phyloP scores from a whole-genome alignment of 2,888 invertebrate species.

The Eubasilissa splendida region DNA sequence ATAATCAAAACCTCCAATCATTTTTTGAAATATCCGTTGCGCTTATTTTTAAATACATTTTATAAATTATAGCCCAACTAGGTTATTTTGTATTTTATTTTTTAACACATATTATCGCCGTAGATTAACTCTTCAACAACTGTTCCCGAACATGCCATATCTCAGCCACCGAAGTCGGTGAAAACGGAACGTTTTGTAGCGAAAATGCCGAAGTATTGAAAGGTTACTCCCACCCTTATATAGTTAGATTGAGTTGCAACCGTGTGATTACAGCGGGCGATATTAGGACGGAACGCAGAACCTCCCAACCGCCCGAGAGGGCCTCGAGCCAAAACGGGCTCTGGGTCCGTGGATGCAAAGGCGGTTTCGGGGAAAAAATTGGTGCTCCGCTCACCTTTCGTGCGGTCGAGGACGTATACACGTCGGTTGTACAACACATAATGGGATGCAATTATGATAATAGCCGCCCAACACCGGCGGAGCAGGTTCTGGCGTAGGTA shows the following conservation, averaged over 20 bases:
- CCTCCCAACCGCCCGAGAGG: background rate
- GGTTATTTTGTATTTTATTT: slow-evolving; percentile 8
- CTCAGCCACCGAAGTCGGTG: background rate
- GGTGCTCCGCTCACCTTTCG: slow-evolving; percentile 17
- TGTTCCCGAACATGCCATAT: slow-evolving; percentile 15
- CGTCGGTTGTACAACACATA: slow-evolving; percentile 58
- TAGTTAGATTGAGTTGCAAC: slow-evolving; percentile 51
- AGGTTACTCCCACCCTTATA: slow-evolving; percentile 44
- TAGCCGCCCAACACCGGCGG: slow-evolving; percentile 51
- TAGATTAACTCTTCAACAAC: slow-evolving; percentile 9
- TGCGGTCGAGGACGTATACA: background rate
- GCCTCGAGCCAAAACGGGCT: slow-evolving; percentile 20
- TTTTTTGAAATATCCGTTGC: too few relatives aligned
- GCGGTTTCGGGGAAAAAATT: background rate
- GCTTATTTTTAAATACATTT: too few relatives aligned
- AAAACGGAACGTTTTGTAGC: slow-evolving; percentile 16
- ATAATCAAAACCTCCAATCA: too few relatives aligned
- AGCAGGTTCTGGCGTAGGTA: slow-evolving; percentile 7
- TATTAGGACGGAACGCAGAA: slow-evolving; percentile 7
- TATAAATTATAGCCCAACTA: background rate
- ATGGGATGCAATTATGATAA: slow-evolving; percentile 61
- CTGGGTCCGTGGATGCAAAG: slow-evolving; percentile 9
- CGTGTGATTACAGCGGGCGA: slow-evolving; percentile 43
- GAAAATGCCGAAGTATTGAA: slow-evolving; percentile 28
- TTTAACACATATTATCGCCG: background rate